Conservation (phyloP, 2,888 invertebrate genomes). For the Meiosimyza decipiens region DNA sequence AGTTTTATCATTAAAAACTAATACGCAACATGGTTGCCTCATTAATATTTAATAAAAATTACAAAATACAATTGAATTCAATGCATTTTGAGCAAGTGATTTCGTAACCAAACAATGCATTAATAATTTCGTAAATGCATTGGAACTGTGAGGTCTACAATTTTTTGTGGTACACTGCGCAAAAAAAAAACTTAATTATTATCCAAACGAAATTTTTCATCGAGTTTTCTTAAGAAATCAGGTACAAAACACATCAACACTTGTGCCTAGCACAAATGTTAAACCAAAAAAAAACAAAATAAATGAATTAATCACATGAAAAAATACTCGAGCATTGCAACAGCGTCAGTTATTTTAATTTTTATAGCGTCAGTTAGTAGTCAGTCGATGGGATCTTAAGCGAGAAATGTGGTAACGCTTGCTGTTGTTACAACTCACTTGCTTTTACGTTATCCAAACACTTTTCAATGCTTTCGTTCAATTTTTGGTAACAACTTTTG, state of each 20-base stretch:
- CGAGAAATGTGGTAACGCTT: too few relatives aligned
- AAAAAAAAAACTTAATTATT: not conserved
- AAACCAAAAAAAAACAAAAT: too few relatives aligned
- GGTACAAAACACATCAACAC: not conserved
- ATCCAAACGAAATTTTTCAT: not conserved
- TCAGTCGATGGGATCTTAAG: too few relatives aligned
- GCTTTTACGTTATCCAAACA: too few relatives aligned
- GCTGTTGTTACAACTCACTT: too few relatives aligned
- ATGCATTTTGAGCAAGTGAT: not conserved
- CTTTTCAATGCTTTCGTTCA: too few relatives aligned
- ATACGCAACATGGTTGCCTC: not conserved
- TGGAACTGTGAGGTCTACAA: not conserved
- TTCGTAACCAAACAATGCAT: not conserved
- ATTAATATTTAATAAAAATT: not conserved
- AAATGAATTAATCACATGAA: not conserved
- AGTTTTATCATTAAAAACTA: not conserved
- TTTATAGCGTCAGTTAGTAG: too few relatives aligned
- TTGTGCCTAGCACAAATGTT: too few relatives aligned
- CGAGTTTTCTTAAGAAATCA: not conserved
- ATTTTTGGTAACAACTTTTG: too few relatives aligned
- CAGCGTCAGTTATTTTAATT: too few relatives aligned
- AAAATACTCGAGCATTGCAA: not conserved
- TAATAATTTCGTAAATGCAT: conserved; percentile 2
- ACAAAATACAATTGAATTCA: conserved; percentile 3
- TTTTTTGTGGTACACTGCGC: not conserved